phyloP scores from a whole-genome alignment of 2,797 vertebrate genomes.

The Limnodromus scolopaceus region DNA sequence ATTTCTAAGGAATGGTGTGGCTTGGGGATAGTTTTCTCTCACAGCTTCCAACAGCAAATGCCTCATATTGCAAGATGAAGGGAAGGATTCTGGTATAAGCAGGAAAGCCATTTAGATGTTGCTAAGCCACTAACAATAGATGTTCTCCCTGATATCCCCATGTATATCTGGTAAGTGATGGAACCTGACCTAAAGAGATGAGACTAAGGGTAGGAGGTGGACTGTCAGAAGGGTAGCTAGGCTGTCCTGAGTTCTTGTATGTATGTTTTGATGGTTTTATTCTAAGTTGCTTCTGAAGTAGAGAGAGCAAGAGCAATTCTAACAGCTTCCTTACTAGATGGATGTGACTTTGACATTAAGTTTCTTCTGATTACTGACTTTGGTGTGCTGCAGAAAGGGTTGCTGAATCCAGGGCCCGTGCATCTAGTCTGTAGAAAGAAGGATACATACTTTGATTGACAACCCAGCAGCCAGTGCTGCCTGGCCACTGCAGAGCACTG shows the following conservation, averaged over 20 bases:
- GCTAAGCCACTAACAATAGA: neutral
- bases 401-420: neutral
- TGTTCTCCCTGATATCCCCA: neutral
- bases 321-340: neutral
- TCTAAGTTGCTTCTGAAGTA: neutral
- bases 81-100: neutral
- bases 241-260: neutral
- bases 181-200: neutral
- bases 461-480: neutral
- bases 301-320: neutral
- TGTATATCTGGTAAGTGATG: neutral
- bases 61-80: neutral
- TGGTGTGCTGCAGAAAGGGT: neutral
- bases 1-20: neutral
- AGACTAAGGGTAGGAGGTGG: neutral
- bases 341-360: neutral
- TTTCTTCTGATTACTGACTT: neutral
- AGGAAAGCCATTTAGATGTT: neutral
- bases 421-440: neutral
- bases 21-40: neutral
- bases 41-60: neutral
- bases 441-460: neutral
- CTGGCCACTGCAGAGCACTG: neutral
- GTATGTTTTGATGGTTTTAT: neutral
- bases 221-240: neutral